These are phyloP conservation scores for Caiman crocodilus DNA, from an alignment of 2,797 vertebrate species.

Conservation along the genomic window DNA sequence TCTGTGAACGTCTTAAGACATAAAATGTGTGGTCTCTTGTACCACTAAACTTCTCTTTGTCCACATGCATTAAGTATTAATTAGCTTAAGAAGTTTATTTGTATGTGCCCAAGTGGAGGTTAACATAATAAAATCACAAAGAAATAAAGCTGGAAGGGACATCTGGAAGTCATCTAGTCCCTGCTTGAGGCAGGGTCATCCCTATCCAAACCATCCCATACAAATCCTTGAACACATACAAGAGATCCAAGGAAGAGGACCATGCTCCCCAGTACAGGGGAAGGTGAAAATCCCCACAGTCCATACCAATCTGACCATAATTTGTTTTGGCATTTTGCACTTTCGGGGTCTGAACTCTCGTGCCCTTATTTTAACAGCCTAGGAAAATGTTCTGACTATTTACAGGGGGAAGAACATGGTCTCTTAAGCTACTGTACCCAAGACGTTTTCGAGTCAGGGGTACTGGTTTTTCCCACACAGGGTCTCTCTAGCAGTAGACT, in stretches of 20 bases:
- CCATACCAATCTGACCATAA: no score
- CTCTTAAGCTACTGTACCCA: rapidly evolving
- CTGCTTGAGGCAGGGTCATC: no score
- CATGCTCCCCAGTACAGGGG: no score
- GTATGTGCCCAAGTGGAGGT: not conserved
- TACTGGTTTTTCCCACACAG: not conserved
- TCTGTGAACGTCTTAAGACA: not conserved
- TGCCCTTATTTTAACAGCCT: not conserved
- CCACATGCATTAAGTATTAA: not conserved
- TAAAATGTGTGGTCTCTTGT: not conserved
- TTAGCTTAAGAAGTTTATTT: not conserved
- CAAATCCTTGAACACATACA: no score
- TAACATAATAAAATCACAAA: no score
- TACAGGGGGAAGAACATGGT: not conserved
- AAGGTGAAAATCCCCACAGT: no score
- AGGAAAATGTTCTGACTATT: not conserved
- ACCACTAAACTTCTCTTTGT: not conserved
- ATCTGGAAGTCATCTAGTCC: no score
- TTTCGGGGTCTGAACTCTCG: not conserved
- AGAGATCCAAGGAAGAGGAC: no score
- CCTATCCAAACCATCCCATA: no score
- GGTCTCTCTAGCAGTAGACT: not conserved
- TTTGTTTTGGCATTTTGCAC: not conserved
- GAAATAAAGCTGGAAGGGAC: no score
- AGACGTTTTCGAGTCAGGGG: not conserved